Evolutionary conservation across 2,888 invertebrate genomes (phyloP).

Genomic region (Xylota sylvarum): DNA sequence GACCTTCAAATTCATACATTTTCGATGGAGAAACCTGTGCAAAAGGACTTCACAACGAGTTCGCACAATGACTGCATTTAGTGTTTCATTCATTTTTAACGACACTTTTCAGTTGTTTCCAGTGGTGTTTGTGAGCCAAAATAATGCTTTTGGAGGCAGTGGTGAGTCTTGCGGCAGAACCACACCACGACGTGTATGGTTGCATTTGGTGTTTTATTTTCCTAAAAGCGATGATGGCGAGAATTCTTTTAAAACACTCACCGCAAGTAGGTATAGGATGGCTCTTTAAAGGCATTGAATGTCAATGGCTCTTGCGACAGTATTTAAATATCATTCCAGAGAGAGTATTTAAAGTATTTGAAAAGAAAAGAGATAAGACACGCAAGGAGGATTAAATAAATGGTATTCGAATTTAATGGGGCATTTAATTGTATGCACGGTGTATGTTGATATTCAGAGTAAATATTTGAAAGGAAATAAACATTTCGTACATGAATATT

Average conservation of each 20-base stretch:
- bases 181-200: neutral
- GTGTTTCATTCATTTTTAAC: constrained; percentile 60
- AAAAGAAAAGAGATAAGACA: constrained; percentile 28
- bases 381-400: constrained; percentile 34
- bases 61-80: constrained; percentile 57
- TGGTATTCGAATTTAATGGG: constrained; percentile 21
- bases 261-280: neutral
- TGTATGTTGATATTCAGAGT: neutral
- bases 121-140: constrained; percentile 27
- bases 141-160: constrained; percentile 12
- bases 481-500: neutral
- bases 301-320: constrained; percentile 53
- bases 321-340: constrained; percentile 45
- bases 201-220: constrained; percentile 17
- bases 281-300: constrained; percentile 42
- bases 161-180: neutral
- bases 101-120: constrained; percentile 44
- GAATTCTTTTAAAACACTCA: neutral
- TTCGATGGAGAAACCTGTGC: neutral
- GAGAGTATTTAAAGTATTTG: constrained; percentile 51
- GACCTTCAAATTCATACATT: neutral
- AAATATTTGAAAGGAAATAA: neutral
- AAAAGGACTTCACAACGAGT: constrained; percentile 14
- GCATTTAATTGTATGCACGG: constrained; percentile 10
- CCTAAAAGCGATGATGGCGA: neutral